A percentile compares a stretch with the other conserved stretches of the same genome.
phyloP scores from a whole-genome alignment of 2,113 vertebrate species.

The Pluvialis apricaria region DNA sequence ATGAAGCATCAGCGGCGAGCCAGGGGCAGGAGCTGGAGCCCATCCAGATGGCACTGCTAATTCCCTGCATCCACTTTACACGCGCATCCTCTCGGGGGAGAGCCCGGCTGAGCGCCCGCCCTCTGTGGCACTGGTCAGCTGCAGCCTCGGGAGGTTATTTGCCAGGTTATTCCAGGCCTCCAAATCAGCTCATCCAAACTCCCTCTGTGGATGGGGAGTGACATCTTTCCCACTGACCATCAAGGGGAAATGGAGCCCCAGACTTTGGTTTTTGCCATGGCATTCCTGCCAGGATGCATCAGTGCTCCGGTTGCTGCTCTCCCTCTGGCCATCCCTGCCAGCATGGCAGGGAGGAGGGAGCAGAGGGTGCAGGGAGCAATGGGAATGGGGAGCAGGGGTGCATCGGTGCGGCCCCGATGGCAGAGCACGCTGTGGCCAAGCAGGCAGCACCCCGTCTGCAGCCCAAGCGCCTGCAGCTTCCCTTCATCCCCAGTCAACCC shows the following conservation, averaged over 20 bases:
- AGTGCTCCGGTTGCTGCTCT: neutral
- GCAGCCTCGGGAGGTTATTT: neutral
- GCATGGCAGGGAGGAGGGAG: neutral
- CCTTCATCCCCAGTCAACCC: neutral
- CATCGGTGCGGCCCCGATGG: accelerated
- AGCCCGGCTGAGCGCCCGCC: accelerated
- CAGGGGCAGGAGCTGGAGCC: slow-evolving; percentile 47
- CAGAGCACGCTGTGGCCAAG: accelerated
- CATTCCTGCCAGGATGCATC: neutral
- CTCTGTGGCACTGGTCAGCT: neutral
- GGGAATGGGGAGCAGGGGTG: neutral
- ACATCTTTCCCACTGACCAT: neutral
- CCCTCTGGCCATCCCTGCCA: neutral
- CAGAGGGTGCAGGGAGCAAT: neutral
- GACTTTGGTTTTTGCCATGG: neutral
- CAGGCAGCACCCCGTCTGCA: accelerated
- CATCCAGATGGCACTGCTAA: neutral
- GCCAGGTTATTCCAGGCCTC: neutral
- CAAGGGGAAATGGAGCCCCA: neutral
- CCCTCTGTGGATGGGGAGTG: neutral
- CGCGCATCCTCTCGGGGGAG: neutral
- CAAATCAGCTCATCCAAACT: neutral
- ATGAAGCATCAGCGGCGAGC: slow-evolving; percentile 34
- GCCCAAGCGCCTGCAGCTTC: neutral
- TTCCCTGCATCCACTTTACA: neutral